Conservation (phyloP, 2,113 vertebrate species). For the Hippocampus mohnikei region DNA sequence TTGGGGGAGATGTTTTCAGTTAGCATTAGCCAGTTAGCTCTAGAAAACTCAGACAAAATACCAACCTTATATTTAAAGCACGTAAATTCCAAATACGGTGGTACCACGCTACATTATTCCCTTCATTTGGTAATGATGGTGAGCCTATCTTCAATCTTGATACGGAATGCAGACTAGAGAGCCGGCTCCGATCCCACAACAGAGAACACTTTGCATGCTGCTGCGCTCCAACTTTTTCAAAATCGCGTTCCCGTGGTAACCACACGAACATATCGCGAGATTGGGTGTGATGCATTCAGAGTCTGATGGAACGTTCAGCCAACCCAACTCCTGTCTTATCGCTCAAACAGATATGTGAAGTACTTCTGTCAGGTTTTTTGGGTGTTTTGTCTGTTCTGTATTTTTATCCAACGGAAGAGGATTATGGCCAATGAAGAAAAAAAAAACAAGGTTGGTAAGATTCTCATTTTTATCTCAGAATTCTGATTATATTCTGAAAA, state of each 20-base stretch:
- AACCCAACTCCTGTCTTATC: too few species aligned
- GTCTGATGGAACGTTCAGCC: too few species aligned
- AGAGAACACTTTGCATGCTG: not conserved
- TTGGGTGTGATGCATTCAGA: conserved; percentile 11
- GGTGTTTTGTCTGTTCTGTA: too few species aligned
- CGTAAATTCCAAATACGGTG: not conserved
- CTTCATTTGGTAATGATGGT: not conserved
- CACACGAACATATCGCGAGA: conserved; percentile 66
- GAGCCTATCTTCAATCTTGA: not conserved
- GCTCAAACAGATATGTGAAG: too few species aligned
- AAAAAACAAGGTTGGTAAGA: too few species aligned
- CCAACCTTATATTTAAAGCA: conserved; percentile 25
- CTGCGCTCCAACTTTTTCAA: conserved; percentile 33
- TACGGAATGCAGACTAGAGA: not conserved
- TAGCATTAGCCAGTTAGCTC: conserved; percentile 14
- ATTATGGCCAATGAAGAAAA: too few species aligned
- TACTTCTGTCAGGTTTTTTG: too few species aligned
- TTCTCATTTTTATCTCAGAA: too few species aligned
- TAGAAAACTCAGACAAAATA: conserved; percentile 10
- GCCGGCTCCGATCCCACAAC: not conserved
- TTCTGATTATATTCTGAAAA: too few species aligned
- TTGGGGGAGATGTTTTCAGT: not conserved
- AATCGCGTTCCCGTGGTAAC: conserved; percentile 70
- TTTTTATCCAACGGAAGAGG: not conserved
- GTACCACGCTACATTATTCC: conserved; percentile 9